Evolutionary conservation across 1,140 invertebrate species (phyloP).

Genomic region (Drosophila gunungcola): DNA sequence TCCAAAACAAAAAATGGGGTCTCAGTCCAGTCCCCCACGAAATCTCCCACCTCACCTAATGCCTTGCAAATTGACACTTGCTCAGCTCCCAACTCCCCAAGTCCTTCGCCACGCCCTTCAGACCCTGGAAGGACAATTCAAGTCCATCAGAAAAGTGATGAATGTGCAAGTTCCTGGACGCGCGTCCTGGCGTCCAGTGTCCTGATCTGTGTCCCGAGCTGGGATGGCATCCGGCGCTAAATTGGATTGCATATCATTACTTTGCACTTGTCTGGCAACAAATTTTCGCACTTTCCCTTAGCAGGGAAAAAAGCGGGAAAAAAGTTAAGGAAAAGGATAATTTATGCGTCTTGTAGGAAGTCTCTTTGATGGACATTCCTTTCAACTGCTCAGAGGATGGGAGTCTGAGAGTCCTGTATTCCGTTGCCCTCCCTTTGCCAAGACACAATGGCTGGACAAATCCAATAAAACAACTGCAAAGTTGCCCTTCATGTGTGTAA

Average conservation of each 20-base stretch:
- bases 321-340: constrained; percentile 68
- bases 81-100: background rate
- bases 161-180: constrained; percentile 78
- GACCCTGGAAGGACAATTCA: constrained; percentile 12
- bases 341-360: constrained; percentile 69
- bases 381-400: constrained; percentile 46
- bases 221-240: constrained; percentile 52
- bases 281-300: constrained; percentile 74
- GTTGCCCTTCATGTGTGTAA: constrained; percentile 50
- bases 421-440: constrained; percentile 1
- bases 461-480: constrained; percentile 67
- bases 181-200: constrained; percentile 11
- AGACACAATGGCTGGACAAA: constrained; percentile 50
- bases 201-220: constrained; percentile 43
- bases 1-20: no score
- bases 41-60: constrained; percentile 50
- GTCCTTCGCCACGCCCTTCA: background rate
- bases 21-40: no score
- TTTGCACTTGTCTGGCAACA: constrained; percentile 76
- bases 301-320: constrained; percentile 3
- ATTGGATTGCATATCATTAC: constrained; percentile 83
- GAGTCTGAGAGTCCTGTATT: constrained; percentile 20
- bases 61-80: constrained; percentile 80
- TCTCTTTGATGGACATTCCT: constrained; percentile 67
- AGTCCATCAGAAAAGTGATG: constrained; percentile 77